Base-by-base conservation (phyloP, 2,888 invertebrate genomes). In the Sphaerophoria rueppellii region DNA sequence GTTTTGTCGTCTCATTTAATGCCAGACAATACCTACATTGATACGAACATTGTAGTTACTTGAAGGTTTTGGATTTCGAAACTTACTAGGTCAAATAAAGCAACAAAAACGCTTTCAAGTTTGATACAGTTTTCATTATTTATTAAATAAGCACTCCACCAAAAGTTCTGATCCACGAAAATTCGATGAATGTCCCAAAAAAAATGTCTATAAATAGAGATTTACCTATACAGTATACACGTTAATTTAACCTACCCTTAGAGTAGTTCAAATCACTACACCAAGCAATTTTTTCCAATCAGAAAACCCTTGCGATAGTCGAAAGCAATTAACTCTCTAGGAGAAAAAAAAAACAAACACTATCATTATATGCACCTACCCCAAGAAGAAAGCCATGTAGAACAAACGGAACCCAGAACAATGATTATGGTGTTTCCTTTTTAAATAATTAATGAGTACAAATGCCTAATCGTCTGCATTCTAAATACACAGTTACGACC, bases 381-480 rank as follows among this genome's bases (percentile, higher is more conserved):
- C 16, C 9, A 7, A 11, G 32, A 3, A 32, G 16, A 43, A 40
- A 24, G 32, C 6, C 24, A 7, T 43, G 32, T n/a, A 24, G 24
- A 24, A 24, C 43, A 24, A 61, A 40, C 46, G 46, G 46, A 61
- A 32, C 2, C 11, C 1, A 24, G 14, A 24, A 2, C 12, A 43
- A 24, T 0, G 16, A 58, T 24, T 16, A 40, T 40, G 40, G 40
- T 9, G 43, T 16, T 11, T 24, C 6, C 6, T 43, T 2, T 43
- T 40, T 60, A 4, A 60, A 24, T 34, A 46, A 4, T 61, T 61
- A 63, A 63, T 63, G 34, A 35, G 14, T 14, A 63, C 34, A 63
- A 46, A 63, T 63, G 48, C 48, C 63, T 35, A 43, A 43, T 24
- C 3, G 43, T 0, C 5, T 24, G 4, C 40, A 40, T 11, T 12